These are phyloP conservation scores for Hippocampus kuda DNA, from an alignment of 2,797 vertebrate genomes.

Conservation along the genomic window DNA sequence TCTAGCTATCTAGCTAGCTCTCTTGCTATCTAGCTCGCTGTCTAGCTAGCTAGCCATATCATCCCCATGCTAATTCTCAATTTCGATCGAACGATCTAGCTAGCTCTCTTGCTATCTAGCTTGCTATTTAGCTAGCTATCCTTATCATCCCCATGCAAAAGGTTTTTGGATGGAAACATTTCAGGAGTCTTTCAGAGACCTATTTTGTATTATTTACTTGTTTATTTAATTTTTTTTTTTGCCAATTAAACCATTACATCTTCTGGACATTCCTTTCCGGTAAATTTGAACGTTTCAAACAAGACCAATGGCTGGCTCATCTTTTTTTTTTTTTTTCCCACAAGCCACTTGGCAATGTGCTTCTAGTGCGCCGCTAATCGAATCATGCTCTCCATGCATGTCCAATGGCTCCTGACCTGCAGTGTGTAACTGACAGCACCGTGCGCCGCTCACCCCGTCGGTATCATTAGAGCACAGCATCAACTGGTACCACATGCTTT, in stretches of 20 bases:
- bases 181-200: neutral
- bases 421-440: slow-evolving; percentile 6
- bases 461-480: slow-evolving; percentile 12
- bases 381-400: slow-evolving; percentile 1
- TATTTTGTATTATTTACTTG: neutral
- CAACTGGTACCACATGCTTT: slow-evolving; percentile 9
- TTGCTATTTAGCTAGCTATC: too few relatives aligned
- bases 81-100: too few relatives aligned
- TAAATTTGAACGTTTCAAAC: neutral
- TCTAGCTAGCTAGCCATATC: too few relatives aligned
- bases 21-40: too few relatives aligned
- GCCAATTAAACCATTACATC: neutral
- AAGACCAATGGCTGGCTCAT: neutral
- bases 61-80: too few relatives aligned
- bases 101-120: too few relatives aligned
- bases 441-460: neutral
- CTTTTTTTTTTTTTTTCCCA: neutral
- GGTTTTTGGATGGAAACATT: neutral
- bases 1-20: too few relatives aligned
- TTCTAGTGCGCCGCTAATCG: neutral
- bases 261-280: neutral
- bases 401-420: slow-evolving; percentile 5
- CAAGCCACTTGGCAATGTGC: slow-evolving; percentile 1
- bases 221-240: neutral
- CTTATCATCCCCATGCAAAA: neutral